Conservation (phyloP, 2,113 vertebrate genomes). For the Ancistrus triradiatus region DNA sequence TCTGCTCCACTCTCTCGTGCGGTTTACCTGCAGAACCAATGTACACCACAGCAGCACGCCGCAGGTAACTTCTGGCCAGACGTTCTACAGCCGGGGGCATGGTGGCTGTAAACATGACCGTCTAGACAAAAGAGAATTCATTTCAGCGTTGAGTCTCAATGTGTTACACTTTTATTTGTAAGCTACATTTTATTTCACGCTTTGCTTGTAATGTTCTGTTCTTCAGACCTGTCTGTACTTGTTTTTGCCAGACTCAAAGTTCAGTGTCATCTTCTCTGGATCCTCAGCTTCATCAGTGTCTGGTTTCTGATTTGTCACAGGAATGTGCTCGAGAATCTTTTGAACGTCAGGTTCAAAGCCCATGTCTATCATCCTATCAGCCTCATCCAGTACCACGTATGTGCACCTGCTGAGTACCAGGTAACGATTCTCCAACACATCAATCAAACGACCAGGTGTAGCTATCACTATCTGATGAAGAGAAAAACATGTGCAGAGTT, state of each 20-base stretch:
- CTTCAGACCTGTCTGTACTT: slow-evolving; percentile 91
- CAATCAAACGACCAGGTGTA: slow-evolving; percentile 91
- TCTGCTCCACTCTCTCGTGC: slow-evolving; percentile 95
- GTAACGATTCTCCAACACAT: slow-evolving; percentile 95
- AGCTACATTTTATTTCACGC: not conserved
- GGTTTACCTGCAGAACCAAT: slow-evolving; percentile 97
- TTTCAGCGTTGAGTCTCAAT: too few species aligned
- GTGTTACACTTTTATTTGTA: too few species aligned
- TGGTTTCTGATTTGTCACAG: slow-evolving; percentile 94
- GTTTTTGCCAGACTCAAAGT: slow-evolving; percentile 95
- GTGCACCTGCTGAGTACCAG: slow-evolving; percentile 94
- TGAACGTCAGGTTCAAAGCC: slow-evolving; percentile 97
- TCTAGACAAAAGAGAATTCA: slow-evolving; percentile 62
- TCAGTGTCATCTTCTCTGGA: slow-evolving; percentile 93
- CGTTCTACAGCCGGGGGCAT: slow-evolving; percentile 94
- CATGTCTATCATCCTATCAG: slow-evolving; percentile 98
- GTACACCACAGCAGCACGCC: slow-evolving; percentile 95
- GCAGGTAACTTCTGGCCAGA: slow-evolving; percentile 89
- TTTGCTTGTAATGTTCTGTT: not conserved
- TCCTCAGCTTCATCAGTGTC: slow-evolving; percentile 96
- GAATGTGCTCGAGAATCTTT: slow-evolving; percentile 97
- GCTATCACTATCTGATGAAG: slow-evolving; percentile 87
- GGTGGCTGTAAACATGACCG: slow-evolving; percentile 98
- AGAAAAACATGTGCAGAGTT: not conserved
- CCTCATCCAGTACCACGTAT: slow-evolving; percentile 94